Evolutionary conservation across 37 sponge, comb jelly and placozoan species (phyloP).

Genomic region (Hexactinellida sp.): DNA sequence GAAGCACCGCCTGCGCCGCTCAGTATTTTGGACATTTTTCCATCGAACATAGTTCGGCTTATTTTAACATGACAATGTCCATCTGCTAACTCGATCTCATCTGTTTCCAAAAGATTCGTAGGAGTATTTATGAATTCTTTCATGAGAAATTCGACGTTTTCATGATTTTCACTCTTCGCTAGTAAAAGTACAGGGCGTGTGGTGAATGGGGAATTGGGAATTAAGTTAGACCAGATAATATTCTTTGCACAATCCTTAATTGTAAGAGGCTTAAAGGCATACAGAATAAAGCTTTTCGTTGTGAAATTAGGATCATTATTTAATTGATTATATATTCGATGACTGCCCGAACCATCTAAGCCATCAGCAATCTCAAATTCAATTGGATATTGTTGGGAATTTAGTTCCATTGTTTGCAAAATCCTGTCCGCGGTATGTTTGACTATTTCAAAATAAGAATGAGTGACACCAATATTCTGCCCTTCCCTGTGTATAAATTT

Average conservation of each 20-base stretch:
- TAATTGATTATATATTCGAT: not conserved
- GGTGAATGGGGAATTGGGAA: not conserved
- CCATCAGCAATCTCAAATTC: conserved; percentile 13
- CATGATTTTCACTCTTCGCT: not conserved
- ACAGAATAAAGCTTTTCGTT: not conserved
- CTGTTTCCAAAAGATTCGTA: not conserved
- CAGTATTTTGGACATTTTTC: conserved; percentile 11
- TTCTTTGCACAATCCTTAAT: not conserved
- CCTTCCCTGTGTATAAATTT: not conserved
- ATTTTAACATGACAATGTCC: not conserved
- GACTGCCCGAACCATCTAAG: not conserved
- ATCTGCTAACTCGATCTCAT: not conserved
- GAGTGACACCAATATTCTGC: not conserved
- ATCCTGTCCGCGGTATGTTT: not conserved
- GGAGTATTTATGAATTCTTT: not conserved
- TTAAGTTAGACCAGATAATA: not conserved
- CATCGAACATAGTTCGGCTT: not conserved
- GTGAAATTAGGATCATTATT: not conserved
- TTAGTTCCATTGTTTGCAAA: not conserved
- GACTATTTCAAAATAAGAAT: conserved; percentile 1
- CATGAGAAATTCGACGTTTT: not conserved
- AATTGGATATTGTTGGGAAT: not conserved
- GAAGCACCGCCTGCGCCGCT: conserved; percentile 3
- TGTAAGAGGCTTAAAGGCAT: conserved; percentile 11
- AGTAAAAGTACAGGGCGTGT: not conserved